Evolutionary conservation across 2,797 vertebrate species (phyloP).

Genomic region (Myripristis murdjan): DNA sequence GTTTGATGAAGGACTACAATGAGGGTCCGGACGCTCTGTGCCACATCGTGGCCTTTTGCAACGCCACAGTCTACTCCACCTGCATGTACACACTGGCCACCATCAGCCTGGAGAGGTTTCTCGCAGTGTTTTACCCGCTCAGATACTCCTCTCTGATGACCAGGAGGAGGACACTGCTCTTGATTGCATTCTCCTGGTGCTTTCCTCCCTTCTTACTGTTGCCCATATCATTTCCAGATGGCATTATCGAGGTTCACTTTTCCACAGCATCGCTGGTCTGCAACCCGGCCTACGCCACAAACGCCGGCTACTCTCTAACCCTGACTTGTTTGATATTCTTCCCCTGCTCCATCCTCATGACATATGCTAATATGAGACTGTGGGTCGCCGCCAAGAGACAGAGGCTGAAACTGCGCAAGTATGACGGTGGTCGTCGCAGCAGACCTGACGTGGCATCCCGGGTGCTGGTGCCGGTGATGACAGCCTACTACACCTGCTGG

Average conservation of each 20-base stretch:
- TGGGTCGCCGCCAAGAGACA: slow-evolving; percentile 89
- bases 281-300: slow-evolving; percentile 89
- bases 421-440: slow-evolving; percentile 59
- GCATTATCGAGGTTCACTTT: slow-evolving; percentile 88
- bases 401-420: slow-evolving; percentile 79
- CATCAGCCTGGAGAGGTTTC: slow-evolving; percentile 88
- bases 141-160: slow-evolving; percentile 86
- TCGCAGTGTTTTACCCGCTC: slow-evolving; percentile 89
- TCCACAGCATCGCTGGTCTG: slow-evolving; percentile 89
- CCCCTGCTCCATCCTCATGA: slow-evolving; percentile 88
- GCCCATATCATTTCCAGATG: slow-evolving; percentile 85
- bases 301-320: slow-evolving; percentile 84
- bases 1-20: slow-evolving; percentile 82
- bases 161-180: slow-evolving; percentile 74
- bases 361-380: slow-evolving; percentile 87
- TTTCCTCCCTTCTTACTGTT: slow-evolving; percentile 84
- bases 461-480: slow-evolving; percentile 88
- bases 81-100: slow-evolving; percentile 89
- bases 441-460: slow-evolving; percentile 81
- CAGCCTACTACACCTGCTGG: slow-evolving; percentile 90
- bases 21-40: slow-evolving; percentile 84
- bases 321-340: slow-evolving; percentile 89
- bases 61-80: slow-evolving; percentile 87
- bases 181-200: slow-evolving; percentile 88
- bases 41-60: slow-evolving; percentile 88